phyloP scores from a whole-genome alignment of 2,113 vertebrate species.

The Peromyscus leucopus region DNA sequence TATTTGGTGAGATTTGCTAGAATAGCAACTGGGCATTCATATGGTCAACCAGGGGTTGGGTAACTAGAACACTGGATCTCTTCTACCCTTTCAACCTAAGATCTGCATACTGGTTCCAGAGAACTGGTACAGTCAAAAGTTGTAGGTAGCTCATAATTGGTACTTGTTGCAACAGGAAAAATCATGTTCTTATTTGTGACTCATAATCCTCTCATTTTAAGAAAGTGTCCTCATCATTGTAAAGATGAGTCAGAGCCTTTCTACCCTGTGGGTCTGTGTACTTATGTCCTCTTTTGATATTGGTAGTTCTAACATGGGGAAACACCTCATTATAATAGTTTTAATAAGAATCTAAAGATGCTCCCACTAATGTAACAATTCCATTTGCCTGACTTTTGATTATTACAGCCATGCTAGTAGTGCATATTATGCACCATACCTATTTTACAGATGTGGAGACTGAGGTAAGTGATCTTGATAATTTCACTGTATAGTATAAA shows the following conservation, averaged over 20 bases:
- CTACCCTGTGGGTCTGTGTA: background rate
- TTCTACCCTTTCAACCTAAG: background rate
- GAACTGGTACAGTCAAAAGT: background rate
- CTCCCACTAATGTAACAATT: constrained; percentile 6
- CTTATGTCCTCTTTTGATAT: background rate
- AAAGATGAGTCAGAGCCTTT: constrained; percentile 41
- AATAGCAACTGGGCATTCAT: background rate
- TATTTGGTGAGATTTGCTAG: background rate
- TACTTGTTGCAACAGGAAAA: constrained; percentile 4
- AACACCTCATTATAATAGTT: background rate
- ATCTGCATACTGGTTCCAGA: background rate
- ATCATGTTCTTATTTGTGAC: constrained; percentile 46
- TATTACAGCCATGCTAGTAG: background rate
- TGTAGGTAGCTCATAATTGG: background rate
- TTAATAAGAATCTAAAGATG: background rate
- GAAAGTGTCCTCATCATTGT: background rate
- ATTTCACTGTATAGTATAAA: background rate
- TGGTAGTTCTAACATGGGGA: background rate
- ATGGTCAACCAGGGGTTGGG: background rate
- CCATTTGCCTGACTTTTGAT: background rate
- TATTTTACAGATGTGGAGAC: background rate
- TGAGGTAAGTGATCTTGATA: background rate
- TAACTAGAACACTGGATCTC: background rate
- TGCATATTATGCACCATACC: background rate
- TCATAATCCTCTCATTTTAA: constrained; percentile 7